Conservation (phyloP, 2,888 invertebrate genomes). For the Blera fallax region DNA sequence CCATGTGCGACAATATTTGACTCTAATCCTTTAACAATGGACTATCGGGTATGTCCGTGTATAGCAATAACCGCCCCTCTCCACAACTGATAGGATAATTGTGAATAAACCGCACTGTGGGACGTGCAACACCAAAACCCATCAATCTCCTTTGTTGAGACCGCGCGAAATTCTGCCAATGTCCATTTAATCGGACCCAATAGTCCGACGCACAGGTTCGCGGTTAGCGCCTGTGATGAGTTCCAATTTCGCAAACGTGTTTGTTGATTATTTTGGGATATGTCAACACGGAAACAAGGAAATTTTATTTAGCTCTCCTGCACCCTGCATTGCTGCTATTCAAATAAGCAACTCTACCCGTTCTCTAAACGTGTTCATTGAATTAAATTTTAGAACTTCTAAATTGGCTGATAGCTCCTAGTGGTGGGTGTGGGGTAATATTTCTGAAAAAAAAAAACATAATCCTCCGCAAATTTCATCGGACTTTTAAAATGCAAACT, state of each 20-base stretch:
- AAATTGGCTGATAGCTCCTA: conserved; percentile 31
- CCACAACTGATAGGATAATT: conserved; percentile 39
- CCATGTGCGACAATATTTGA: conserved; percentile 54
- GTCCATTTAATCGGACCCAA: conserved; percentile 55
- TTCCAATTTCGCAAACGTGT: conserved; percentile 51
- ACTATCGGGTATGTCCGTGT: conserved; percentile 5
- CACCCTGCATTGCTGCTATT: not conserved
- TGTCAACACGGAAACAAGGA: conserved; percentile 56
- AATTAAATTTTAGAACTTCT: conserved; percentile 56
- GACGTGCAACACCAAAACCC: conserved; percentile 34
- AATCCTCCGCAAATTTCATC: not conserved
- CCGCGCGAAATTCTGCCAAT: conserved; percentile 44
- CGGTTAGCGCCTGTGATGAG: conserved; percentile 53
- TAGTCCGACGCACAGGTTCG: conserved; percentile 37
- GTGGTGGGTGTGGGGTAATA: not conserved
- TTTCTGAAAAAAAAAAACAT: conserved; percentile 31
- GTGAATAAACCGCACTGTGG: conserved; percentile 53
- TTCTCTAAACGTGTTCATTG: conserved; percentile 40
- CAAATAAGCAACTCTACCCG: not conserved
- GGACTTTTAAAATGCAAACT: too few relatives aligned
- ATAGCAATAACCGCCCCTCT: not conserved
- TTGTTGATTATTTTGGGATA: conserved; percentile 61
- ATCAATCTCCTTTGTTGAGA: conserved; percentile 48
- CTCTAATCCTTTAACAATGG: conserved; percentile 56
- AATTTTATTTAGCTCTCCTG: conserved; percentile 32